phyloP scores from a whole-genome alignment of 2,113 vertebrate genomes.

The Delphinus delphis region DNA sequence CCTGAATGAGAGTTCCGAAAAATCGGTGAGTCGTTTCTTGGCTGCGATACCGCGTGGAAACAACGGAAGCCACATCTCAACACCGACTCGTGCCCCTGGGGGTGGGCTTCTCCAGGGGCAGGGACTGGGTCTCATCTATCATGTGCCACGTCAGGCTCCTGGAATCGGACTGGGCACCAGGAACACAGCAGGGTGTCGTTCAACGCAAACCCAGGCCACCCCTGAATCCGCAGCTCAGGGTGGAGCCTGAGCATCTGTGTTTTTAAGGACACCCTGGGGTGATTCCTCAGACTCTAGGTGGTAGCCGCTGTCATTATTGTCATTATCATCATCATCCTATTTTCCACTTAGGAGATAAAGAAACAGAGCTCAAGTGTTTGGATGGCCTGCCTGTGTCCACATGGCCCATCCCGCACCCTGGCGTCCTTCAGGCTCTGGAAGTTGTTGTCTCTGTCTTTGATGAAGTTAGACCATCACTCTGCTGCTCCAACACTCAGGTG shows the following conservation, averaged over 20 bases:
- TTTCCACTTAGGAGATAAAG: background rate
- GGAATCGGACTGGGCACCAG: background rate
- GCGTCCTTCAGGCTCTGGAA: background rate
- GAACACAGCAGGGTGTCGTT: background rate
- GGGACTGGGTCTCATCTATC: background rate
- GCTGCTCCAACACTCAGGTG: rapidly evolving
- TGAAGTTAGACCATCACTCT: background rate
- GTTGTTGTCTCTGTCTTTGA: background rate
- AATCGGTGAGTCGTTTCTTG: rapidly evolving
- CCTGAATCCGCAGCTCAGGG: background rate
- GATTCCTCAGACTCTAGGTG: background rate
- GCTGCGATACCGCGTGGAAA: rapidly evolving
- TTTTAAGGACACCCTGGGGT: background rate
- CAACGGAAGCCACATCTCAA: background rate
- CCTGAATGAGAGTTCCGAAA: background rate
- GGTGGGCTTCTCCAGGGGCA: background rate
- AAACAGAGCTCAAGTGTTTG: background rate
- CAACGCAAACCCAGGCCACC: background rate
- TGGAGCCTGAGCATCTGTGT: background rate
- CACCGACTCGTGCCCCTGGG: rapidly evolving
- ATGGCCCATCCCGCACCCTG: background rate
- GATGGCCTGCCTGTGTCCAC: background rate
- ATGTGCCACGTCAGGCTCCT: background rate
- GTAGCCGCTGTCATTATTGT: background rate
- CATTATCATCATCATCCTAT: background rate